Evolutionary conservation across 2,113 vertebrate species (phyloP), one percentile per base, ranked within the genome.

Genomic region (Notothenia coriiceps): DNA sequence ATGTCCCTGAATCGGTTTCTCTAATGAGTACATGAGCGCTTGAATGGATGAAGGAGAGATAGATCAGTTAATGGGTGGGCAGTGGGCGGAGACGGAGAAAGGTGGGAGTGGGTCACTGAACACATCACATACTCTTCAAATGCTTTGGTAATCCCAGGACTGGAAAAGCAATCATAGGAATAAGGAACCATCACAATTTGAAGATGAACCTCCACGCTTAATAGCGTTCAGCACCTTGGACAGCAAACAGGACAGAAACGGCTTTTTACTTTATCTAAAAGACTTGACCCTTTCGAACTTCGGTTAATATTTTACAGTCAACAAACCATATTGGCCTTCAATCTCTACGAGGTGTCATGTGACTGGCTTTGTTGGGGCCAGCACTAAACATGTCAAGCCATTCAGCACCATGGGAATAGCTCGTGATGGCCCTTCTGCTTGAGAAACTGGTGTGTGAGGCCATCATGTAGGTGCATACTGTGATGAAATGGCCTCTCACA

Each of bases 341-440:
- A 35, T 50, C 64, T 71, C 49, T 15, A 35, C 50, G 75, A 75
- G 40, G 11, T 2, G 2, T 17, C 44, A 17, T 64, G 73, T 83
- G 73, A 77, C 82, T 61, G 65, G 66, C 18, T 62, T 47, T 14
- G 57, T 65, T 22, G 55, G 59, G 51, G 70, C 10, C 10, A 63
- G 59, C 77, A 52, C 59, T 77, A 54, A 82, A 85, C 12, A 80
- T 73, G 79, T 86, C 69, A 56, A 61, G 40, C 12, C 54, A 64
- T 91, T 92, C 90, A 94, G 94, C 67, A 90, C 91, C 93, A 83
- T 33, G 92, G 92, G 78, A 14, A 57, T 2, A 18, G 43, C 20
- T 59, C 77, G 60, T 49, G 29, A 40, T 71, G 56, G 80, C 63
- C 73, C 72, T 56, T 22, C 56, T 71, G 73, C 44, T 74, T 80